These are phyloP conservation scores for Neosilurus hyrtlii DNA, from an alignment of 2,797 vertebrate genomes.

Conservation along the genomic window DNA sequence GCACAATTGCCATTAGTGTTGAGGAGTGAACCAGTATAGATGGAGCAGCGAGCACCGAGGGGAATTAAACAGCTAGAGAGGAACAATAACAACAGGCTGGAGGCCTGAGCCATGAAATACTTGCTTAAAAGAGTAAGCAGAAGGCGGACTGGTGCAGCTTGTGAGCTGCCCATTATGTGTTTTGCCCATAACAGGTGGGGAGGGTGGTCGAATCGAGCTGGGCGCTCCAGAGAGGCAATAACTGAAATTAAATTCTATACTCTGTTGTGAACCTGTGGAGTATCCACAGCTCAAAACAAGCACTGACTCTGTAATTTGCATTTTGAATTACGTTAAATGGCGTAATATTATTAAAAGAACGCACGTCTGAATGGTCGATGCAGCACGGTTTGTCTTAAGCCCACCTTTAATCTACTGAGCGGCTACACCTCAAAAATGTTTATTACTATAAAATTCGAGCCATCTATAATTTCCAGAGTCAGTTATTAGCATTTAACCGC, in stretches of 20 bases:
- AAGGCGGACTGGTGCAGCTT: constrained; percentile 46
- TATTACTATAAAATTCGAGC: not conserved
- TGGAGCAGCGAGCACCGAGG: constrained; percentile 38
- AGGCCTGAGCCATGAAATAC: constrained; percentile 40
- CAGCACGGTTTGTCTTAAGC: constrained; percentile 6
- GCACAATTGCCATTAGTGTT: constrained; percentile 53
- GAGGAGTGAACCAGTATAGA: constrained; percentile 36
- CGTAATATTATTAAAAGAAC: constrained; percentile 40
- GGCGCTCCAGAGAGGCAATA: constrained; percentile 48
- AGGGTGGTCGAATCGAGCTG: constrained; percentile 12
- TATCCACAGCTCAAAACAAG: constrained; percentile 24
- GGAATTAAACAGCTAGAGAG: constrained; percentile 50
- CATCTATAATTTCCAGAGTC: not conserved
- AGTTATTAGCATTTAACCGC: not conserved
- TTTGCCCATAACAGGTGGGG: constrained; percentile 20
- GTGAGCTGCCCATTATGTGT: constrained; percentile 50
- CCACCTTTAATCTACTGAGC: constrained; percentile 23
- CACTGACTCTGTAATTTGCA: constrained; percentile 23
- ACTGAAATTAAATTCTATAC: constrained; percentile 56
- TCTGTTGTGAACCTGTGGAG: not conserved
- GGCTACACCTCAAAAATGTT: not conserved
- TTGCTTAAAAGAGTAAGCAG: constrained; percentile 51
- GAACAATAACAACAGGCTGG: constrained; percentile 52
- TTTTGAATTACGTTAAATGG: constrained; percentile 41
- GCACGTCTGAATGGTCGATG: constrained; percentile 22